A percentile compares a stretch with the other conserved stretches of the same genome.
Evolutionary conservation across 2,888 invertebrate species (phyloP).

Genomic region (Bembecia ichneumoniformis): DNA sequence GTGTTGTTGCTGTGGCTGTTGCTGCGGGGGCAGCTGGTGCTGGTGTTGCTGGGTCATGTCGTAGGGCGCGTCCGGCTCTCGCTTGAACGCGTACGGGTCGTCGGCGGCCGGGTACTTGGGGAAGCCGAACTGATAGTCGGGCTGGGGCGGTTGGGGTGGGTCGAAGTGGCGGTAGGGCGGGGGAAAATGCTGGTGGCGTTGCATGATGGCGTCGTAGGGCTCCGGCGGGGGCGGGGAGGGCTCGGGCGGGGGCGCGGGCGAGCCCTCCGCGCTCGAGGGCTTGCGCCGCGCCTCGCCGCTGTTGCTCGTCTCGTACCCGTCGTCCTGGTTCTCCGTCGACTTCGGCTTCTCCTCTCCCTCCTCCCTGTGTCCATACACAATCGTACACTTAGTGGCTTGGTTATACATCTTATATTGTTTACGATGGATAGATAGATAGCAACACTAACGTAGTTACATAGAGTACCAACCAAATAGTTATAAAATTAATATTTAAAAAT

Average conservation of each 20-base stretch:
- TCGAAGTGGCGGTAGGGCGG: constrained; percentile 37
- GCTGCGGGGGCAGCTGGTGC: constrained; percentile 14
- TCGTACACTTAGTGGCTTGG: no score
- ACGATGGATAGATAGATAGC: no score
- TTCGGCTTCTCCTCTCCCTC: constrained; percentile 67
- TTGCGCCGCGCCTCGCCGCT: constrained; percentile 71
- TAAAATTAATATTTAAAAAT: no score
- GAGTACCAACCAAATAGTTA: no score
- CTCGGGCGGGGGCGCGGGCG: constrained; percentile 31
- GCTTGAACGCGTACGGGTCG: constrained; percentile 55
- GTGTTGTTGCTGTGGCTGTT: constrained; percentile 15
- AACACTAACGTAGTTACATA: no score
- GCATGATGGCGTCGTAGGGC: constrained; percentile 17
- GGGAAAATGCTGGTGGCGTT: constrained; percentile 13
- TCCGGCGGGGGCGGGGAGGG: constrained; percentile 31
- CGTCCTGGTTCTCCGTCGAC: constrained; percentile 84
- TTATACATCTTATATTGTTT: no score
- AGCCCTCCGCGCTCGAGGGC: constrained; percentile 25
- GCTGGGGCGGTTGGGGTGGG: constrained; percentile 25
- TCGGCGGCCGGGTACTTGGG: constrained; percentile 50
- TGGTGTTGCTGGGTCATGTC: constrained; percentile 53
- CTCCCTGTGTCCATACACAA: constrained; percentile 36
- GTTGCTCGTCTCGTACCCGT: constrained; percentile 91
- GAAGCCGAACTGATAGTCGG: constrained; percentile 46
- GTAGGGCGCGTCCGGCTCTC: constrained; percentile 57